Evolutionary conservation across 2,888 invertebrate species (phyloP), one percentile per base, ranked within the genome.

Genomic region (Anthophora plumipes): DNA sequence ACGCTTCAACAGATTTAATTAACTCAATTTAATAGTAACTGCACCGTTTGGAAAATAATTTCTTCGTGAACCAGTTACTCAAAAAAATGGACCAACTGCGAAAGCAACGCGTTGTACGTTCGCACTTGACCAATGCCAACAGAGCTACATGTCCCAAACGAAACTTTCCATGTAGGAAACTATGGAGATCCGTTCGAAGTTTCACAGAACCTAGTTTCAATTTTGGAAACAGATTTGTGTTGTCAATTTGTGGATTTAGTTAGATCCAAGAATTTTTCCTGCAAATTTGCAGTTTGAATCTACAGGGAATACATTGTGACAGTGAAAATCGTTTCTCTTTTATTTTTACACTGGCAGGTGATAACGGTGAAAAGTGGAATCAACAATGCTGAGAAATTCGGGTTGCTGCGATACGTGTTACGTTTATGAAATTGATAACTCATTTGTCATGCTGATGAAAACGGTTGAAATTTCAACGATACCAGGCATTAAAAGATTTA

Each of bases 401-500:
- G 43, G 22, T 11, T 71, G 59, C 80, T 82, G 68, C 31, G 20
- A 60, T 39, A 31, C 54, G 63, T 59, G 69, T 75, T 75, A 46
- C 22, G 37, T 39, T 22, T 41, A 41, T 39, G 57, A 72, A 67
- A 84, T 48, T 63, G 70, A 76, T 48, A 63, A 73, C 52, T 31
- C 25, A 72, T 81, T 83, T 72, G 59, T 82, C 60, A 67, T 43
- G 63, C 25, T 4, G 66, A 57, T 55, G 66, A 39, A 50, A 17
- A 17, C 50, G n/a, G 20, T 48, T 31, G 43, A 70, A 43, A 59
- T 64, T 73, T 70, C 59, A 14, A 64, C 66, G 57, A 39, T 46
- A 64, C 71, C 52, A 17, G 37, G 55, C 31, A 55, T 60, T 71
- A 71, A 50, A 39, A 84, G 77, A 63, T 77, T 66, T 80, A 74